Percentiles rank a stretch among this genome's conserved stretches.
Conservation (phyloP, 2,797 vertebrate genomes). For the Glyptemys insculpta region DNA sequence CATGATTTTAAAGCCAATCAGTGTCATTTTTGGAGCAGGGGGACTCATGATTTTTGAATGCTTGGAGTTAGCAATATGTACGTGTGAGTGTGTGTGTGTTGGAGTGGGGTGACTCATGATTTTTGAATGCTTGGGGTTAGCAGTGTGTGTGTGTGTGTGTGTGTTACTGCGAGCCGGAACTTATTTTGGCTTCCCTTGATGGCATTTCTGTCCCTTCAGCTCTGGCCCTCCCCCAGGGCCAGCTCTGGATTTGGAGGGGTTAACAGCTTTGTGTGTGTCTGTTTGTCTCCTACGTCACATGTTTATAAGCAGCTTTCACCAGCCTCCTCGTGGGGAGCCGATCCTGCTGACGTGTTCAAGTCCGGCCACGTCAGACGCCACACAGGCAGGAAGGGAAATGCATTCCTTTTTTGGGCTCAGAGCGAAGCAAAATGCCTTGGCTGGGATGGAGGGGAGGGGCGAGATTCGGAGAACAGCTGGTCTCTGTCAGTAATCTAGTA, state of each 20-base stretch:
- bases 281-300: constrained; percentile 56
- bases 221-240: neutral
- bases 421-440: neutral
- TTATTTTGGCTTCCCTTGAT: neutral
- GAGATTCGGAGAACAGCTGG: neutral
- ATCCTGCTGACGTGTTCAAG: constrained; percentile 67
- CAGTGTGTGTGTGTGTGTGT: too few species aligned
- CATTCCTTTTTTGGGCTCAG: constrained; percentile 75
- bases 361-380: constrained; percentile 59
- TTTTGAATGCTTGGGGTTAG: neutral
- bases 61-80: too few species aligned
- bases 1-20: neutral
- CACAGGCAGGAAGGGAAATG: constrained; percentile 52
- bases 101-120: neutral
- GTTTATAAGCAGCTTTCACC: constrained; percentile 25
- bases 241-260: neutral
- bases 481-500: neutral
- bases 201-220: neutral
- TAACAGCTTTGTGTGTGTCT: rapidly evolving
- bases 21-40: neutral
- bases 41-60: neutral
- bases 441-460: neutral
- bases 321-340: neutral
- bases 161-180: neutral
- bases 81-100: too few species aligned